Evolutionary conservation across 2,113 vertebrate genomes (phyloP).

Genomic region (Antigone vipio): DNA sequence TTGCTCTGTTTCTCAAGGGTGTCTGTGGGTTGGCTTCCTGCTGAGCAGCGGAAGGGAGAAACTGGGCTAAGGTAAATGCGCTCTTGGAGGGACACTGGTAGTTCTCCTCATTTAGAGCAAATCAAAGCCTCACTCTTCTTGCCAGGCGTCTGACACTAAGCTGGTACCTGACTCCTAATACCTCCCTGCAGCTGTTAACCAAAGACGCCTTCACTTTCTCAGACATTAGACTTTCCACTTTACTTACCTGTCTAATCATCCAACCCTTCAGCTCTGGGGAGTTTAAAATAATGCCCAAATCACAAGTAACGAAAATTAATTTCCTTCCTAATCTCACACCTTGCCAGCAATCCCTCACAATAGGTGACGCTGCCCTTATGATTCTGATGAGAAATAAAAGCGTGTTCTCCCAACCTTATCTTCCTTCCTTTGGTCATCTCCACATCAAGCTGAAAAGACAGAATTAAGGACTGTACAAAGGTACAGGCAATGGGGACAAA

Average conservation of each 20-base stretch:
- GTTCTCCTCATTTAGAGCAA: background rate
- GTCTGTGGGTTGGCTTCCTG: background rate
- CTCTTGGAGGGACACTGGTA: background rate
- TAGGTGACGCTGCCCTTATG: background rate
- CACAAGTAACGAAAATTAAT: background rate
- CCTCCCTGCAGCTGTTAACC: background rate
- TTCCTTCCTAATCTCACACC: background rate
- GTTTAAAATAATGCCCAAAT: constrained; percentile 6
- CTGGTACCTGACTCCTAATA: background rate
- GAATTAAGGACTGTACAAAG: background rate
- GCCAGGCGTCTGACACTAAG: background rate
- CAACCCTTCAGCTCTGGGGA: background rate
- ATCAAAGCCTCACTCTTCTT: background rate
- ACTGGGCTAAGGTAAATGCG: background rate
- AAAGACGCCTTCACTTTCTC: background rate
- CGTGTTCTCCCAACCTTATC: background rate
- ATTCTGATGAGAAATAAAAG: background rate
- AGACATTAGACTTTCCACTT: background rate
- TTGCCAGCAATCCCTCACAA: background rate
- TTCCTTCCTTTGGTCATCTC: background rate
- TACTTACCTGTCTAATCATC: background rate
- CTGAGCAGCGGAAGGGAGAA: background rate
- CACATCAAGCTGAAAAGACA: background rate
- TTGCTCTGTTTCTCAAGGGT: background rate
- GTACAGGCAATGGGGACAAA: background rate